Conservation (phyloP, 1,140 invertebrate genomes). For the Drosophila simulans region DNA sequence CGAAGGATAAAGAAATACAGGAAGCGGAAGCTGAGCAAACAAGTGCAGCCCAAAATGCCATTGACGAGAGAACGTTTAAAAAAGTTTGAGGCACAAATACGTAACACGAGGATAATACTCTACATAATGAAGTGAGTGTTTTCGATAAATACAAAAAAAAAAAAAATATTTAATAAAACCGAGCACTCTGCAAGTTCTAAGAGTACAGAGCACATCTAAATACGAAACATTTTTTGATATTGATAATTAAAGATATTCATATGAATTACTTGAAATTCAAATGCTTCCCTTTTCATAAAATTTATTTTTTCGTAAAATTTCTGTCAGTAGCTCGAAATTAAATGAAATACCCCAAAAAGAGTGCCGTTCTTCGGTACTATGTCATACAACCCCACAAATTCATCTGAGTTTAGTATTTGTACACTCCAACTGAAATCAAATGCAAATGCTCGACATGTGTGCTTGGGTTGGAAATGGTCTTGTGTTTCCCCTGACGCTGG, state of each 20-base stretch:
- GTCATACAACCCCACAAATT: background rate
- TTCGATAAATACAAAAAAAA: no score
- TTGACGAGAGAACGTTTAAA: conserved; percentile 53
- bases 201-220: no score
- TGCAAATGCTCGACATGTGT: conserved; percentile 51
- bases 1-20: conserved; percentile 23
- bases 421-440: conserved; percentile 36
- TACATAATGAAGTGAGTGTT: background rate
- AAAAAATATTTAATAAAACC: no score
- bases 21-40: conserved; percentile 65
- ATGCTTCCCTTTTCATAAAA: no score
- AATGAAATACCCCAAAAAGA: background rate
- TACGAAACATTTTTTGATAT: no score
- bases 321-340: background rate
- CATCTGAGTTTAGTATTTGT: conserved; percentile 13
- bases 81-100: conserved; percentile 29
- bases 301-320: no score
- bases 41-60: conserved; percentile 49
- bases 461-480: conserved; percentile 30
- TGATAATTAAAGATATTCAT: no score
- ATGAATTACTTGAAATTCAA: no score
- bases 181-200: no score
- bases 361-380: background rate
- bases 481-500: conserved; percentile 25
- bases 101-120: background rate